Conservation (phyloP, 2,888 invertebrate species). For the Drosophila limbata region DNA sequence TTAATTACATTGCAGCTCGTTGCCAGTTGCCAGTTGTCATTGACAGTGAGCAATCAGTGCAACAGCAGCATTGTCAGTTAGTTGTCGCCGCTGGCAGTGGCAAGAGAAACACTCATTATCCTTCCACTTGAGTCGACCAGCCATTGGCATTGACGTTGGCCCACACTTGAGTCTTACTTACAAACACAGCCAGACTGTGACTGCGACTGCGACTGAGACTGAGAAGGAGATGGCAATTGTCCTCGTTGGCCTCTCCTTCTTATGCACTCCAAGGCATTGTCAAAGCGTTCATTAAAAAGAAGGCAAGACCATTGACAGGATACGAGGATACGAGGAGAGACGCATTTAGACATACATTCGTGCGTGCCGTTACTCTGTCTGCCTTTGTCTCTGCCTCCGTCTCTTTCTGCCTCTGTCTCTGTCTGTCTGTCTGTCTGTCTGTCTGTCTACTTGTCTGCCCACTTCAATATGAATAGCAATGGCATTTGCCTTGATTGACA, state of each 20-base stretch:
- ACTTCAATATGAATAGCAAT: slow-evolving; percentile 46
- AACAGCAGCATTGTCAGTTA: slow-evolving; percentile 16
- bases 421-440: slow-evolving; percentile 18
- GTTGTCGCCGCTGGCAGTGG: slow-evolving; percentile 39
- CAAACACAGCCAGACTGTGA: slow-evolving; percentile 23
- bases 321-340: slow-evolving; percentile 44
- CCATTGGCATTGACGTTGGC: slow-evolving; percentile 54
- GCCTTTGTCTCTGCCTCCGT: slow-evolving; percentile 28
- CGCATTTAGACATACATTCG: slow-evolving; percentile 23
- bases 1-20: slow-evolving; percentile 73
- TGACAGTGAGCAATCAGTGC: slow-evolving; percentile 53
- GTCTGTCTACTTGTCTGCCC: slow-evolving; percentile 17
- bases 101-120: slow-evolving; percentile 61
- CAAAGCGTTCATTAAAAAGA: slow-evolving; percentile 77
- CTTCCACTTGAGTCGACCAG: slow-evolving; percentile 68
- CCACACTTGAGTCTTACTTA: slow-evolving; percentile 36
- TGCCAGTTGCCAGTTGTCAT: slow-evolving; percentile 33
- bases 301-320: slow-evolving; percentile 46
- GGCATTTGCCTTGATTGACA: slow-evolving; percentile 76
- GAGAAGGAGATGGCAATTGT: slow-evolving; percentile 38
- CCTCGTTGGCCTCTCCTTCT: slow-evolving; percentile 57
- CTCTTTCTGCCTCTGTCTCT: slow-evolving; percentile 14
- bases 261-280: slow-evolving; percentile 75
- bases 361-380: slow-evolving; percentile 42
- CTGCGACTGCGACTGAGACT: slow-evolving; percentile 16